Base-by-base conservation (phyloP, 1,140 invertebrate genomes). In the Metopolophium dirhodum region DNA sequence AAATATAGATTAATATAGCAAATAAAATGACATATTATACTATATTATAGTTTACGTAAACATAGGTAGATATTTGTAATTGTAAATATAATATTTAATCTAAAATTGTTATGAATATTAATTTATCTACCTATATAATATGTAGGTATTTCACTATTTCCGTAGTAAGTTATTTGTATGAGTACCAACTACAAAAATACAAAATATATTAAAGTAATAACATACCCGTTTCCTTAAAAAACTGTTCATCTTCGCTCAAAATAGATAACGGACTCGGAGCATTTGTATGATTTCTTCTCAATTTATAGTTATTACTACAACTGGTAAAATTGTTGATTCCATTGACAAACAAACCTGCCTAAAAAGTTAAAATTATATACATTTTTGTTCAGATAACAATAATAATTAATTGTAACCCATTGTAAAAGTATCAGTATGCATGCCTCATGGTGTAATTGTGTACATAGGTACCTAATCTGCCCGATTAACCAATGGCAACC, bases 211-310 rank as follows among this genome's bases (percentile, higher is more conserved):
- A 20, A 68, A 90, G 61, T 90, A 57, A n/a, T 20, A 20, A 91
- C 26, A 61, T 57, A 93, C 91, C 91, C n/a, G 91, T 93, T 86
- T 93, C 91, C 20, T 93, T 93, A 30, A 93, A 93, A 86, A 93
- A 93, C 41, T 93, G 91, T 85, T 93, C 91, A 57, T 93, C 91
- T 86, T 93, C 91, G 30, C 82, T 93, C 23, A 93, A 93, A 93
- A 93, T 57, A 54, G 82, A 37, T 57, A 93, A 86, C 8, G 91
- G 91, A 20, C 82, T 37, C 8, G 26, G 82, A 54, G n/a, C 82
- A 35, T n/a, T 22, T 37, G 30, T 45, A 47, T 92, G 57, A 94
- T 51, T 94, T 54, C 57, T 54, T 89, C 85, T 68, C 37, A 61
- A 23, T 22, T 82, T 93, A 89, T 85, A 51, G 23, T 87, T 77